phyloP scores from a whole-genome alignment of 2,797 vertebrate species.

The Hydrophis major region DNA sequence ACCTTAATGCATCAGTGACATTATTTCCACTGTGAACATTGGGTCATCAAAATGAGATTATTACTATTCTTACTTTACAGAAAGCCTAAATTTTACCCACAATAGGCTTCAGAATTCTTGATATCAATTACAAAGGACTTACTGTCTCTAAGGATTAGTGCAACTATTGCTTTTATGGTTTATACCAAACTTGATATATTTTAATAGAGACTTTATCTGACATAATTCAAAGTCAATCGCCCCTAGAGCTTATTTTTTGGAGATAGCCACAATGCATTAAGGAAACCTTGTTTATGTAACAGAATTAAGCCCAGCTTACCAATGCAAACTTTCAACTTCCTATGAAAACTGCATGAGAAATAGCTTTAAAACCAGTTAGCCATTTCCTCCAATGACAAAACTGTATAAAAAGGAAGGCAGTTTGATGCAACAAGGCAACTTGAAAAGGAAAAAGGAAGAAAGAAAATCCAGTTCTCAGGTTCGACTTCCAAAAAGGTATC shows the following conservation, averaged over 20 bases:
- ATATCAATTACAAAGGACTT: neutral
- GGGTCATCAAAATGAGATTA: conserved; percentile 10
- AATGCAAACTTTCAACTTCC: conserved; percentile 34
- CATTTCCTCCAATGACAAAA: conserved; percentile 38
- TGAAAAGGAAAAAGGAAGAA: conserved; percentile 55
- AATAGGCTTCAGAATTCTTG: neutral
- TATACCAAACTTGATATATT: neutral
- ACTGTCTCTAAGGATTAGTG: neutral
- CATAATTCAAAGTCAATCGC: neutral
- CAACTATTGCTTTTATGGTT: conserved; percentile 14
- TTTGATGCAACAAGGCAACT: conserved; percentile 45
- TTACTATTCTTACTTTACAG: neutral
- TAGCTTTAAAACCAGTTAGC: conserved; percentile 41
- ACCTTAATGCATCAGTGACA: conserved; percentile 31
- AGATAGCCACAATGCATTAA: neutral
- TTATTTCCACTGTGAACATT: conserved; percentile 18
- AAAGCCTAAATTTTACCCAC: neutral
- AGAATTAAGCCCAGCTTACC: conserved; percentile 40
- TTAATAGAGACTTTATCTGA: neutral
- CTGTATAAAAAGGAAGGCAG: conserved; percentile 45
- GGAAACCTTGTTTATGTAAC: conserved; percentile 36
- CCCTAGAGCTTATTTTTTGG: conserved; percentile 13
- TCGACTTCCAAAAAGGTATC: conserved; percentile 52
- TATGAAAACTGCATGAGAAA: conserved; percentile 41
- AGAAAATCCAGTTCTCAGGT: conserved; percentile 40